Percentiles rank a stretch among this genome's conserved stretches.
Conservation (phyloP, 2,113 vertebrate genomes). For the Emydura subglobosa region DNA sequence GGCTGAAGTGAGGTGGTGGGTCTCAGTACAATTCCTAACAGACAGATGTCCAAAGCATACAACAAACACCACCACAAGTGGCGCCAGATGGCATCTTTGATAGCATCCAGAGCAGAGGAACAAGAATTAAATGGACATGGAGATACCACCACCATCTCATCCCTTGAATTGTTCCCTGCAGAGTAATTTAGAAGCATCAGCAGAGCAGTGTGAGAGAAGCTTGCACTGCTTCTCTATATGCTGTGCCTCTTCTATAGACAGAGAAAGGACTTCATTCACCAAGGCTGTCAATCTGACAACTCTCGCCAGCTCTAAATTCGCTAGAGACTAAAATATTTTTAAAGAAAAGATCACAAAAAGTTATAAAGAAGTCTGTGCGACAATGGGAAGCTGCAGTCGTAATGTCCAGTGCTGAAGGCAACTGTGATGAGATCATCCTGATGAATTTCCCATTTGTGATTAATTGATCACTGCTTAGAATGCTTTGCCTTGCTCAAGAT, state of each 20-base stretch:
- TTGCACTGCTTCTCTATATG: not conserved
- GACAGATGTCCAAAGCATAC: not conserved
- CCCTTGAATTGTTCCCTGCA: not conserved
- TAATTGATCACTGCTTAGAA: not conserved
- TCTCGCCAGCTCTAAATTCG: conserved; percentile 12
- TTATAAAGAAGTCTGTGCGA: not conserved
- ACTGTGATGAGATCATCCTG: not conserved
- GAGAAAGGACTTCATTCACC: not conserved
- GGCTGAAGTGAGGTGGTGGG: not conserved
- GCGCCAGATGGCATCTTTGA: not conserved
- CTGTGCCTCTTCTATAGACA: not conserved
- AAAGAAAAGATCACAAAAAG: not conserved
- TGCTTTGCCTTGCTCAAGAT: not conserved
- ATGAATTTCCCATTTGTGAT: not conserved
- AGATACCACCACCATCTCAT: not conserved
- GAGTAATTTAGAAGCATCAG: not conserved
- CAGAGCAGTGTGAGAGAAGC: not conserved
- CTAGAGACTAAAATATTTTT: not conserved
- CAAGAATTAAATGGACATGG: not conserved
- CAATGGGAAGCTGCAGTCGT: not conserved
- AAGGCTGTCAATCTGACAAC: conserved; percentile 3
- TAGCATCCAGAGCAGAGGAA: not conserved
- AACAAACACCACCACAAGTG: not conserved
- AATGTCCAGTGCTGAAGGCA: not conserved
- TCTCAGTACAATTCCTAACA: not conserved